Percentiles rank a stretch among this genome's conserved stretches.
These are phyloP conservation scores for Thinocorus orbignyianus DNA, from an alignment of 2,113 vertebrate genomes.

Conservation along the genomic window DNA sequence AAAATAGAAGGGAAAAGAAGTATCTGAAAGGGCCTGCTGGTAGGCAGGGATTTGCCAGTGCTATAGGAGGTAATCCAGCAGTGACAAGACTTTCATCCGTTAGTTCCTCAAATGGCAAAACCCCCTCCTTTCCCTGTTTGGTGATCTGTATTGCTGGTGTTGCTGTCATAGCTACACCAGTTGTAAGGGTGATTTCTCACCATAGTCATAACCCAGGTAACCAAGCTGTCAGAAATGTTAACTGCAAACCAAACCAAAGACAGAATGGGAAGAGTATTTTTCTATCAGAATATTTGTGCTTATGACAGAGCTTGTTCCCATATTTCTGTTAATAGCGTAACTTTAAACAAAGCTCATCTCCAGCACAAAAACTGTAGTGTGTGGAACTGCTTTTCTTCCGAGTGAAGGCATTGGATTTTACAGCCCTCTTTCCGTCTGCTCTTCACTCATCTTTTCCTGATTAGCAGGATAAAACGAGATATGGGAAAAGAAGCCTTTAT, in stretches of 20 bases:
- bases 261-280: neutral
- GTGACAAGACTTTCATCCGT: neutral
- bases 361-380: neutral
- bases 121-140: too few relatives aligned
- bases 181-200: neutral
- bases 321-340: neutral
- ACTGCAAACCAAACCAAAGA: neutral
- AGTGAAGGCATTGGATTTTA: neutral
- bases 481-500: neutral
- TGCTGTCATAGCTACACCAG: neutral
- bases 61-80: neutral
- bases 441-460: neutral
- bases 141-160: neutral
- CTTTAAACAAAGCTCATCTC: neutral
- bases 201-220: neutral
- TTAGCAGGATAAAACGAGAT: neutral
- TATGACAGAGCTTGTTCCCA: neutral
- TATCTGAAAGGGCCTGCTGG: neutral
- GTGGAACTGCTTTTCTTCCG: neutral
- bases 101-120: neutral
- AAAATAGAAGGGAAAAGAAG: neutral
- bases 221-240: neutral
- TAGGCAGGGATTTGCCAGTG: neutral
- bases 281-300: neutral
- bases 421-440: neutral